These are phyloP conservation scores for Labeo calbasu DNA, from an alignment of 2,797 vertebrate species.

Conservation along the genomic window DNA sequence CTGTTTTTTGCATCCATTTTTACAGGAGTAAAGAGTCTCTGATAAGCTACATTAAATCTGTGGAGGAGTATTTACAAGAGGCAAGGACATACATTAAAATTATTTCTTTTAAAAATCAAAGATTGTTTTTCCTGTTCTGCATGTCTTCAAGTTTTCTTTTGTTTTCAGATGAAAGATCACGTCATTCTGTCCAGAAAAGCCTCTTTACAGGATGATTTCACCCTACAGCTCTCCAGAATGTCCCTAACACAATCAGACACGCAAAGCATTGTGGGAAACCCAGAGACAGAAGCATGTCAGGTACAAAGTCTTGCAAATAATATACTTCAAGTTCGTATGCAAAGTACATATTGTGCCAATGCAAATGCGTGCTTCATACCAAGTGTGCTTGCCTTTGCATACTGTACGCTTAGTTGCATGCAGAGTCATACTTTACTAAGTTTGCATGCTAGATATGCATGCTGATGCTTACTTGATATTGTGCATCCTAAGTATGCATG, in stretches of 20 bases:
- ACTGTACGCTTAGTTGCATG: no score
- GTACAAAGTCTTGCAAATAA: constrained; percentile 50
- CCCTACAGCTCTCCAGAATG: constrained; percentile 52
- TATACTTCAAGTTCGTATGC: not conserved
- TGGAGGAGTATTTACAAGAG: constrained; percentile 65
- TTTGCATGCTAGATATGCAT: no score
- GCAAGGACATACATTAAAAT: constrained; percentile 39
- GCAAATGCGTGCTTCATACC: not conserved
- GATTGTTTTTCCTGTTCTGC: not conserved
- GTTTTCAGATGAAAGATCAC: constrained; percentile 65
- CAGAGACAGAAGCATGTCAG: constrained; percentile 73
- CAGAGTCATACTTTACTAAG: no score
- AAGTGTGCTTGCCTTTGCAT: not conserved
- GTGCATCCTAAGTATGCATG: not conserved
- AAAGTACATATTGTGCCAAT: not conserved
- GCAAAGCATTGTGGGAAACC: constrained; percentile 63
- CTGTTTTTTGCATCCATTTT: constrained; percentile 19
- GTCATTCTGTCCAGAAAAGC: constrained; percentile 57
- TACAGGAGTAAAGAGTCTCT: constrained; percentile 60
- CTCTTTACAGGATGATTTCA: constrained; percentile 45
- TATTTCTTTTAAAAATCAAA: not conserved
- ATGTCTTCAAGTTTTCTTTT: not conserved
- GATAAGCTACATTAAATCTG: constrained; percentile 59
- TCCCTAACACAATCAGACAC: constrained; percentile 50
- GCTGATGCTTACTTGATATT: not conserved